Evolutionary conservation across 2,888 invertebrate genomes (phyloP), one percentile per base, ranked within the genome.

Genomic region (Caenorhabditis becei): DNA sequence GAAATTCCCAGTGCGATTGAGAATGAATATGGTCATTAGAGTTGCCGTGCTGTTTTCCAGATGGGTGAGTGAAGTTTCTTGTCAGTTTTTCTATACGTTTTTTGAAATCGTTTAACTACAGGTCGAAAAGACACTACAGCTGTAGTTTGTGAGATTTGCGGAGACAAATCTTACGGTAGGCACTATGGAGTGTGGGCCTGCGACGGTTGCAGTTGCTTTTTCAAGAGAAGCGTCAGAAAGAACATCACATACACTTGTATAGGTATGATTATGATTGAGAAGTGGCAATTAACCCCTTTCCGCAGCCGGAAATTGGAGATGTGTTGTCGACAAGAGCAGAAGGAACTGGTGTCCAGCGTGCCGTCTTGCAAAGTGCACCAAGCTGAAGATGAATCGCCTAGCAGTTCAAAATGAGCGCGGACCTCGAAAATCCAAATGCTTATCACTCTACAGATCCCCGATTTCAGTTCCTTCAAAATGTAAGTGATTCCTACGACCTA

Each of bases 311-410:
- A 94, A 94, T 79, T 94, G 94, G 16, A 93, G 93, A 77, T 96
- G 96, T 90, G 92, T 94, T 0, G 93, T 96, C 62, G 95, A 96
- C 92, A 95, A 95, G 92, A 94, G 95, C 0, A 92, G 95, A 63
- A 92, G 96, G 82, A 96, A 96, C 92, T 96, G 95, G 96, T 96
- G 96, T 91, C 95, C 96, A 0, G 94, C 94, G 88, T 96, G 96
- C 90, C 93, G 96, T 44, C 92, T 96, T 18, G 94, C 94, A 89
- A 94, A 94, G 88, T 96, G 96, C 89, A 94, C 95, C 83, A 92
- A 93, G 0, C 94, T 94, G 56, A 93, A 94, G 83, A 96, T 96
- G 96, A 95, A 95, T 89, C 93, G 94, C 1, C 92, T 94, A 88
- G 95, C 95, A 20, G 95, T 95, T 0, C 95, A 96, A 92, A 94